These are phyloP conservation scores for Epinotia nisella DNA, from an alignment of 2,888 invertebrate genomes.

Conservation along the genomic window DNA sequence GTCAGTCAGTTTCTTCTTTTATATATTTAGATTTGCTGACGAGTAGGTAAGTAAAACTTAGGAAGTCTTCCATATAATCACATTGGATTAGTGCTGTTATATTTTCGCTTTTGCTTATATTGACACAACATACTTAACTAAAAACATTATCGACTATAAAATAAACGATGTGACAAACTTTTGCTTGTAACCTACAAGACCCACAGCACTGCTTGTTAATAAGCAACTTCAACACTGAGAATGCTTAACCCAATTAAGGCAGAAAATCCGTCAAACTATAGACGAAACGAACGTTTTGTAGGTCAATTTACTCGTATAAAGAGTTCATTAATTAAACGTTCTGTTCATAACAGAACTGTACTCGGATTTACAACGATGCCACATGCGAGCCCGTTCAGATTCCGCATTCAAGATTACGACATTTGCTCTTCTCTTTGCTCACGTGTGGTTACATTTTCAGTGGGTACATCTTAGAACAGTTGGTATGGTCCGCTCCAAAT, in stretches of 20 bases:
- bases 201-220: not conserved
- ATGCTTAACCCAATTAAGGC: conserved; percentile 22
- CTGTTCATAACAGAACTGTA: not conserved
- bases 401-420: not conserved
- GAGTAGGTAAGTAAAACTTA: too few species aligned
- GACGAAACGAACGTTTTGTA: conserved; percentile 6
- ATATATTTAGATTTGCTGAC: too few species aligned
- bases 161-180: too few species aligned
- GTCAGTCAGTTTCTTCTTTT: too few species aligned
- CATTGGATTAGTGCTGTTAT: too few species aligned
- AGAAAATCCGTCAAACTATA: conserved; percentile 9
- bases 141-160: too few species aligned
- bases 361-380: not conserved
- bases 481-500: not conserved
- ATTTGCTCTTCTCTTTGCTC: conserved; percentile 14
- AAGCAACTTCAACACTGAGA: not conserved
- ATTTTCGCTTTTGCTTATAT: too few species aligned
- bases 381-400: conserved; percentile 13
- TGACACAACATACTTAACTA: too few species aligned
- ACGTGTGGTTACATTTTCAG: not conserved
- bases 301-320: not conserved
- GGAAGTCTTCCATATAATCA: too few species aligned
- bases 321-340: not conserved
- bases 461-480: not conserved
- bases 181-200: not conserved